phyloP scores from a whole-genome alignment of 2,797 vertebrate genomes.

The Rhynchonycteris naso region DNA sequence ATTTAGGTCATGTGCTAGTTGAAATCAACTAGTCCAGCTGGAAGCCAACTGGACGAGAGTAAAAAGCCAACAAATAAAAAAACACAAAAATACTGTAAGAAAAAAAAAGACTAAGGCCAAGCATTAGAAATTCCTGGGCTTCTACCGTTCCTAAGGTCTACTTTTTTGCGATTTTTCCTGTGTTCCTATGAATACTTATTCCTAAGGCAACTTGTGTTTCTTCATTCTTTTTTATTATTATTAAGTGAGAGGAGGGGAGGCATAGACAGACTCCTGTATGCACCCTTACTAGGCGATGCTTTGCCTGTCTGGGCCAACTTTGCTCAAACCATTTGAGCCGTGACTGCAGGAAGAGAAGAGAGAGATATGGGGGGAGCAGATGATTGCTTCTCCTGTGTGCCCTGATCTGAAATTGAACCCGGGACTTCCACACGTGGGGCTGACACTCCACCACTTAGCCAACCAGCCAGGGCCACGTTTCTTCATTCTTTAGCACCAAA shows the following conservation, averaged over 20 bases:
- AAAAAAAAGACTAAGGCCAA: background rate
- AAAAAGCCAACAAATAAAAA: constrained; percentile 33
- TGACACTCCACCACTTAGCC: no score
- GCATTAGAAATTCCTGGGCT: constrained; percentile 22
- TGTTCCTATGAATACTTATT: constrained; percentile 16
- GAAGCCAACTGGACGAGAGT: background rate
- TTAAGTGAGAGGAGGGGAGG: no score
- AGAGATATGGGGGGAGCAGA: no score
- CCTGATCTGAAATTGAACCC: no score
- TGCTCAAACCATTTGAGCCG: no score
- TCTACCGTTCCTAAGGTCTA: background rate
- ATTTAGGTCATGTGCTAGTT: background rate
- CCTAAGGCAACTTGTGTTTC: background rate
- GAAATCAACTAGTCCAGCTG: background rate
- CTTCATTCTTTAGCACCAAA: constrained; percentile 36
- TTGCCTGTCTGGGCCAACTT: no score
- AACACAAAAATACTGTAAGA: background rate
- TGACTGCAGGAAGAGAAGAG: no score
- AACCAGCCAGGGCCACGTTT: background rate
- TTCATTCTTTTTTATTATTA: background rate
- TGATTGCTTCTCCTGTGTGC: no score
- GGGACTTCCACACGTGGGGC: no score
- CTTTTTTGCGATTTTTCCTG: background rate
- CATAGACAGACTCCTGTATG: no score
- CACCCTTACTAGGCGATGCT: no score